A percentile compares a stretch with the other conserved stretches of the same genome.
phyloP scores from a whole-genome alignment of 2,888 invertebrate genomes.

The Synergus laeviventris region DNA sequence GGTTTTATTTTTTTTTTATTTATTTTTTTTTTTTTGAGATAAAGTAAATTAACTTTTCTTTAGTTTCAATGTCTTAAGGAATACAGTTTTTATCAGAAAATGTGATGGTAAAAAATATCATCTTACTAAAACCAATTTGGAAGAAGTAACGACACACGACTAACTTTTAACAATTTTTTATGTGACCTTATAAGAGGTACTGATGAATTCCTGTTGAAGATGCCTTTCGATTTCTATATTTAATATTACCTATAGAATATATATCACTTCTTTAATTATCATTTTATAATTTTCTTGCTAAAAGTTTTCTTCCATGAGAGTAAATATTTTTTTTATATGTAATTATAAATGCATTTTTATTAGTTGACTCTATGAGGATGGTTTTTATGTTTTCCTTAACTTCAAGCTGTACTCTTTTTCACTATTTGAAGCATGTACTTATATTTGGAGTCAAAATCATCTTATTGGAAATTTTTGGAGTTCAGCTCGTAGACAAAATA shows the following conservation, averaged over 20 bases:
- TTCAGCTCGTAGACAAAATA: constrained; percentile 8
- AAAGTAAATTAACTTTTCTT: neutral
- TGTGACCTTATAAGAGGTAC: neutral
- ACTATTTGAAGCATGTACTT: neutral
- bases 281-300: neutral
- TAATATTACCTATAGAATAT: constrained; percentile 24
- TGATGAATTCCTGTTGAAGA: constrained; percentile 25
- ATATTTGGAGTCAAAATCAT: neutral
- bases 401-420: constrained; percentile 1
- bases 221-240: constrained; percentile 36
- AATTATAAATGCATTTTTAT: neutral
- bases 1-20: neutral
- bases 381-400: neutral
- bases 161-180: constrained; percentile 15
- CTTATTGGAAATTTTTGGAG: neutral
- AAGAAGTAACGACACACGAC: constrained; percentile 2
- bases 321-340: neutral
- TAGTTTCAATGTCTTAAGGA: neutral
- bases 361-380: neutral
- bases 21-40: neutral
- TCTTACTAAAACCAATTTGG: neutral
- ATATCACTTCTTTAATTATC: constrained; percentile 32
- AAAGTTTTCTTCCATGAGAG: neutral
- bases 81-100: neutral
- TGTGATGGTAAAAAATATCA: neutral